Percentiles rank a stretch among this genome's conserved stretches.
Evolutionary conservation across 2,797 vertebrate genomes (phyloP).

Genomic region (Pempheris klunzingeri): DNA sequence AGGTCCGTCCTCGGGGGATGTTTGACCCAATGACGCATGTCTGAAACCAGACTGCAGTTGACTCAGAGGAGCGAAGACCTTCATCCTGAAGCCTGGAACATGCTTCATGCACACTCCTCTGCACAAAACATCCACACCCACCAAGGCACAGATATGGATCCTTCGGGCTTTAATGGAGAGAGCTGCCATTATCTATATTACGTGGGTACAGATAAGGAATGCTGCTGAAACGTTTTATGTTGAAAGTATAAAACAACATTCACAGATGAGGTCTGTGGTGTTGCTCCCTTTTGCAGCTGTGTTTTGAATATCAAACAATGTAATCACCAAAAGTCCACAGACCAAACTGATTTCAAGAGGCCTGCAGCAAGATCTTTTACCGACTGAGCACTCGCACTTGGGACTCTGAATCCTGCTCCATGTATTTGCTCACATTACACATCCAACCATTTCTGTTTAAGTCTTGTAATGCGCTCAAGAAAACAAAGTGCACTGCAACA

Average conservation of each 20-base stretch:
- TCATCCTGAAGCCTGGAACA: conserved; percentile 37
- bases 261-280: not conserved
- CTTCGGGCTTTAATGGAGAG: not conserved
- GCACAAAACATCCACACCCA: not conserved
- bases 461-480: not conserved
- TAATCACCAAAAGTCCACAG: conserved; percentile 7
- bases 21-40: conserved; percentile 40
- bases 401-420: not conserved
- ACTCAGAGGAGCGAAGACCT: conserved; percentile 40
- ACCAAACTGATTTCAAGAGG: conserved; percentile 12
- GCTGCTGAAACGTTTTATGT: too few relatives aligned
- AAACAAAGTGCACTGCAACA: not conserved
- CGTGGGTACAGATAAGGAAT: not conserved
- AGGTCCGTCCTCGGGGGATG: conserved; percentile 7
- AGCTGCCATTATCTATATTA: not conserved
- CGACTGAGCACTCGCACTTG: not conserved
- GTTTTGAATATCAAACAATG: not conserved
- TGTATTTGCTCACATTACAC: not conserved
- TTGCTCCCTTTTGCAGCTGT: conserved; percentile 13
- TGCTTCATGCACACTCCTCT: not conserved
- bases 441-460: not conserved
- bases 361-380: conserved; percentile 29
- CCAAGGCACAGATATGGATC: not conserved
- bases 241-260: not conserved
- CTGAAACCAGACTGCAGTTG: conserved; percentile 37